Evolutionary conservation across 2,888 invertebrate genomes (phyloP), one percentile per base, ranked within the genome.

Genomic region (Drosophila quasianomalipes): DNA sequence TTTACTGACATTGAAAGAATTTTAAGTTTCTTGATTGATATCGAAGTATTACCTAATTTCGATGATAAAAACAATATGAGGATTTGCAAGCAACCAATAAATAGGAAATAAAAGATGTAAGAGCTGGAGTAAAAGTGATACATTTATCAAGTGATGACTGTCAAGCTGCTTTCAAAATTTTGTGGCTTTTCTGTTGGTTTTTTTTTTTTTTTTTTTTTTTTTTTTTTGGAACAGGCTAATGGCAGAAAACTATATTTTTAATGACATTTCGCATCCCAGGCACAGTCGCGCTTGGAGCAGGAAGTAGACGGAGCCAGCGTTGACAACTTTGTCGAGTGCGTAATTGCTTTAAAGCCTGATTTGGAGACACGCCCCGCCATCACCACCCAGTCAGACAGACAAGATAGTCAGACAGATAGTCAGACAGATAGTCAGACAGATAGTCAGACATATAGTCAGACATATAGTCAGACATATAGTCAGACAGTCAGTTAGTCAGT

Each of bases 291-390:
- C 81, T 82, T 54, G 54, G 71, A 85, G 84, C 84, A 85, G 84
- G 84, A 85, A 85, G 84, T 79, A 28, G 69, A 58, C 49, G 47
- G 51, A 67, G 77, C 52, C 57, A 64, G 33, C 68, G 70, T 82
- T 82, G 76, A 70, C 79, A 82, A 76, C 47, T 62, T 62, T 79
- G 75, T 70, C 22, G 79, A 83, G 87, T 85, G 87, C 89, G 84
- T 85, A 85, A 85, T 85, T 85, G 87, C 82, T 83, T 89, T 84
- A 75, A 69, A 85, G 88, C 83, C 85, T 73, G 78, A 77, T 74
- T 82, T 69, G 57, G 57, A 68, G 87, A 53, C 82, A 82, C 82
- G 80, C 85, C 85, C 70, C 47, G 22, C 16, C 9, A 35, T 16
- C 35, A 16, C 35, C 47, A 26, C 22, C 16, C 22, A 47, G 26